A percentile compares a stretch with the other conserved stretches of the same genome.
Evolutionary conservation across 1,140 invertebrate genomes (phyloP).

Genomic region (Drosophila carrolli): DNA sequence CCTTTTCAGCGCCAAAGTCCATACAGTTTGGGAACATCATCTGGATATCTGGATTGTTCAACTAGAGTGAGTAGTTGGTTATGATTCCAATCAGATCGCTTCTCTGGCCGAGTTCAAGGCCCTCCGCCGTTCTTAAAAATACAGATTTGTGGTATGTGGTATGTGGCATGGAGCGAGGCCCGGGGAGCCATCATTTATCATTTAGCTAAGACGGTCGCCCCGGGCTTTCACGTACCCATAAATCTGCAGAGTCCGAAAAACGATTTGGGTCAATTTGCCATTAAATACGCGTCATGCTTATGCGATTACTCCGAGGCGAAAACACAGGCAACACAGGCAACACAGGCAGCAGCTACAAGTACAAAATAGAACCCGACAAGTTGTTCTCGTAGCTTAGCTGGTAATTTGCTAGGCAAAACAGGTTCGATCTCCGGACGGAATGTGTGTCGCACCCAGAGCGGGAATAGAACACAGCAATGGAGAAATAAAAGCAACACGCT

Average conservation of each 20-base stretch:
- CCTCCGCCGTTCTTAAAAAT: background rate
- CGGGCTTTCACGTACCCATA: conserved; percentile 17
- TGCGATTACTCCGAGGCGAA: conserved; percentile 44
- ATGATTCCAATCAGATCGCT: background rate
- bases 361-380: conserved; percentile 3
- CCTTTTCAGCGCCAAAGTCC: background rate
- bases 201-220: conserved; percentile 9
- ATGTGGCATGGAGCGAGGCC: background rate
- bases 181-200: conserved; percentile 21
- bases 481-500: conserved; percentile 10
- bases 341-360: background rate
- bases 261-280: conserved; percentile 71
- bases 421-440: conserved; percentile 65
- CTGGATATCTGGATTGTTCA: background rate
- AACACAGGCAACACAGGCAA: background rate
- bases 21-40: too few species aligned
- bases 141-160: background rate
- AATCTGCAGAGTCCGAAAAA: conserved; percentile 15
- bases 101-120: conserved; percentile 9
- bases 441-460: conserved; percentile 65
- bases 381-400: conserved; percentile 11
- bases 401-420: conserved; percentile 74
- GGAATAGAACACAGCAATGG: background rate
- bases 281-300: conserved; percentile 67
- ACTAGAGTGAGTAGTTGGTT: conserved; percentile 10